Evolutionary conservation across 2,888 invertebrate genomes (phyloP).

Genomic region (Coleophora deauratella): DNA sequence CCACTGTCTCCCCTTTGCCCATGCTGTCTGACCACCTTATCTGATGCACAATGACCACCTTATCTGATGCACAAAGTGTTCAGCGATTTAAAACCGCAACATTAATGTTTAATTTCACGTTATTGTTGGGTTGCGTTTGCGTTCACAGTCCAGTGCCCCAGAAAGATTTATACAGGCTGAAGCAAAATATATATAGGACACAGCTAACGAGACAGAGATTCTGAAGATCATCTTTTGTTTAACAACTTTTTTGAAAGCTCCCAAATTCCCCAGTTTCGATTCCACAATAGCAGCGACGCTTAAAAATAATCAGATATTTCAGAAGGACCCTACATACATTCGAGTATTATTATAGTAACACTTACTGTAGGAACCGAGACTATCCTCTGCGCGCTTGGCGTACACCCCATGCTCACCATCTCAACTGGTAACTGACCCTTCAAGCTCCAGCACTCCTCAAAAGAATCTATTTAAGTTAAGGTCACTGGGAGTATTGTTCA

Average conservation of each 20-base stretch:
- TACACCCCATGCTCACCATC: slow-evolving; percentile 48
- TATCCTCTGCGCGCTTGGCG: slow-evolving; percentile 40
- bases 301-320: background rate
- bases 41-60: slow-evolving; percentile 24
- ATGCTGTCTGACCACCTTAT: slow-evolving; percentile 24
- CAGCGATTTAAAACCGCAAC: too few species aligned
- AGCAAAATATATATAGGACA: too few species aligned
- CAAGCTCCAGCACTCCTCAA: slow-evolving; percentile 13
- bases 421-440: slow-evolving; percentile 1
- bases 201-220: too few species aligned
- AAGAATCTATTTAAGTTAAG: slow-evolving; percentile 38
- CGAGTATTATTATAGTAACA: background rate
- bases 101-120: too few species aligned
- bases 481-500: slow-evolving; percentile 25
- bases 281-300: too few species aligned
- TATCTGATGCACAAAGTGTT: slow-evolving; percentile 12
- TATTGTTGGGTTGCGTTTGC: too few species aligned
- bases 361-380: slow-evolving; percentile 33
- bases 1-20: slow-evolving; percentile 44
- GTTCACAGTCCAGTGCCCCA: too few species aligned
- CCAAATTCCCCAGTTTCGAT: too few species aligned
- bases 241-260: too few species aligned
- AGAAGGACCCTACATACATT: background rate
- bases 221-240: too few species aligned
- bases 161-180: too few species aligned